These are phyloP conservation scores for Actinostola sp. DNA, from an alignment of 92 coral and sea anemone species.

Conservation along the genomic window DNA sequence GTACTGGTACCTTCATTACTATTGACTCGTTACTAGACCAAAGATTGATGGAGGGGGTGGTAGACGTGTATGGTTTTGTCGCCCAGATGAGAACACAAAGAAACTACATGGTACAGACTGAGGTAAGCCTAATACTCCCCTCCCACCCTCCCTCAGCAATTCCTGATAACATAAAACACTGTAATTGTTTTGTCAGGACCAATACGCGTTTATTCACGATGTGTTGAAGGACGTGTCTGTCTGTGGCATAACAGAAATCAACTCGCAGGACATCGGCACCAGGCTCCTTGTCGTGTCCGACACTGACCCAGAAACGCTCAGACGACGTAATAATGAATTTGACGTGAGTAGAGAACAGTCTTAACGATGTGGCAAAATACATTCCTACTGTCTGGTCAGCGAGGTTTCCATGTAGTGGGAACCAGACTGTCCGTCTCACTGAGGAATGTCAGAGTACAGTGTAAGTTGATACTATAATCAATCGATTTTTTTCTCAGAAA, in stretches of 20 bases:
- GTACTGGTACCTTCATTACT: slow-evolving; percentile 92
- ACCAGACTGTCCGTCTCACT: too few relatives aligned
- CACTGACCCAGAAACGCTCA: slow-evolving; percentile 58
- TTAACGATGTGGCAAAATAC: too few relatives aligned
- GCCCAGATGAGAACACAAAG: slow-evolving; percentile 89
- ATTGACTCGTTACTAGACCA: slow-evolving; percentile 91
- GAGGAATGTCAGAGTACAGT: too few relatives aligned
- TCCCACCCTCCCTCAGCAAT: not conserved
- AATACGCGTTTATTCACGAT: slow-evolving; percentile 87
- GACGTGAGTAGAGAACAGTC: slow-evolving; percentile 42
- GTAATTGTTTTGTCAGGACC: slow-evolving; percentile 61
- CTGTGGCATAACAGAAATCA: slow-evolving; percentile 85
- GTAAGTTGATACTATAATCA: not conserved
- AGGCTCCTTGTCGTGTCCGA: slow-evolving; percentile 62
- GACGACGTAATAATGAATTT: slow-evolving; percentile 61
- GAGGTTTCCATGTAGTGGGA: too few relatives aligned
- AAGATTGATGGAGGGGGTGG: slow-evolving; percentile 87
- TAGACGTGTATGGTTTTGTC: slow-evolving; percentile 88
- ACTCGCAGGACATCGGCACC: slow-evolving; percentile 73
- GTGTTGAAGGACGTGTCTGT: slow-evolving; percentile 77
- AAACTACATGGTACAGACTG: slow-evolving; percentile 89
- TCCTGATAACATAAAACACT: not conserved
- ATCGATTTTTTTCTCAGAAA: slow-evolving; percentile 40
- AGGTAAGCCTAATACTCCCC: slow-evolving; percentile 47
- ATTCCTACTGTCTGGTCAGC: too few relatives aligned